Evolutionary conservation across 2,888 invertebrate species (phyloP), one percentile per base, ranked within the genome.

Genomic region (Nomada ferruginata): DNA sequence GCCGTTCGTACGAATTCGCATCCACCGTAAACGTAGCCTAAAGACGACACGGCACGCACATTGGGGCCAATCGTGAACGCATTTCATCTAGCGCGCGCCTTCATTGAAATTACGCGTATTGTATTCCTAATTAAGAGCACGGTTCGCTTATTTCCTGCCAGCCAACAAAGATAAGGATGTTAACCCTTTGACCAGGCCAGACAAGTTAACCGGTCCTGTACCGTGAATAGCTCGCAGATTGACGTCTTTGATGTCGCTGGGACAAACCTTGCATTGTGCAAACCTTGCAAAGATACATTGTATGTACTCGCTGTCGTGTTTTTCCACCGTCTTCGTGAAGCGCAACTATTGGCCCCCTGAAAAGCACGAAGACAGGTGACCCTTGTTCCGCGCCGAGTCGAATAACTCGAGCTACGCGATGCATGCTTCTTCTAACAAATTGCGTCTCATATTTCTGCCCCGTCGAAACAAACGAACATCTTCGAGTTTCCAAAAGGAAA

Each of bases 51-150:
- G 7, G 36, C 7, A 36, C 36, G 15, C 42, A 23, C 26, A 53
- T 52, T 9, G 3, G 10, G 18, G 53, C 18, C 47, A 29, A 23
- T 71, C 60, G 10, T 36, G 23, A 9, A 23, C 18, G 29, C 18
- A 20, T 50, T 70, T 20, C 15, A 20, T 60, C 15, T 36, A 29
- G 52, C 71, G 52, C 47, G 20, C 63, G 50, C 20, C 47, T 63
- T 69, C 18, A 65, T 74, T 69, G 57, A 26, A 42, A 44, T 72
- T 53, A 29, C 4, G n/a, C n/a, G 59, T 65, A 70, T 65, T 52
- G 74, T 66, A 59, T 52, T 42, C 52, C 18, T 65, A 64, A 73
- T 73, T 73, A 73, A 64, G 64, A 47, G 44, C 47, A 64, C 47
- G 55, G 53, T 47, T 29, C 36, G 44, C 64, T 73, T 73, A 36